Percentiles rank a stretch among this genome's conserved stretches.
These are phyloP conservation scores for Poicephalus meyeri DNA, from an alignment of 2,113 vertebrate genomes.

Conservation along the genomic window DNA sequence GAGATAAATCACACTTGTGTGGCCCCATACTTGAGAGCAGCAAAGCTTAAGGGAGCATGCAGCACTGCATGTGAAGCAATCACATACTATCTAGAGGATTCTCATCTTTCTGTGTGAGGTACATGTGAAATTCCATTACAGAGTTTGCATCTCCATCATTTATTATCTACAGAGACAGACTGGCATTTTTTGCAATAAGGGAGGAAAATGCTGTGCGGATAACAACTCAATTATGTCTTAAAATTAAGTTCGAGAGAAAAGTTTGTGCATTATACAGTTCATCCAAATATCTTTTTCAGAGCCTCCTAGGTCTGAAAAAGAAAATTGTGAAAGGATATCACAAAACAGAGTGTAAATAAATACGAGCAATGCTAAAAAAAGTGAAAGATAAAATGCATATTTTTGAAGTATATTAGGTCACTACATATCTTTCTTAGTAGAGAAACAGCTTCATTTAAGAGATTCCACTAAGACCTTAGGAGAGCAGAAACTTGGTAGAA, in stretches of 20 bases:
- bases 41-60: background rate
- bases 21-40: background rate
- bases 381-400: background rate
- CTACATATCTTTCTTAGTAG: background rate
- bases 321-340: background rate
- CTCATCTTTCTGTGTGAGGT: background rate
- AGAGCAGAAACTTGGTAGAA: background rate
- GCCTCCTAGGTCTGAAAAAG: background rate
- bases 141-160: conserved; percentile 43
- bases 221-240: conserved; percentile 26
- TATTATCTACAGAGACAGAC: conserved; percentile 27
- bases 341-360: background rate
- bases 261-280: background rate
- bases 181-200: conserved; percentile 4
- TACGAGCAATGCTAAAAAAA: background rate
- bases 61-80: conserved; percentile 1
- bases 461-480: background rate
- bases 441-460: background rate
- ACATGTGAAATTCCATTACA: conserved; percentile 41
- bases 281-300: background rate
- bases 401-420: background rate
- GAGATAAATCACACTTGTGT: background rate
- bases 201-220: conserved; percentile 16
- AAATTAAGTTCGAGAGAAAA: conserved; percentile 1
- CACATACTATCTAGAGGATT: background rate